Evolutionary conservation across 2,888 invertebrate species (phyloP).

Genomic region (Epinotia brunnichana): DNA sequence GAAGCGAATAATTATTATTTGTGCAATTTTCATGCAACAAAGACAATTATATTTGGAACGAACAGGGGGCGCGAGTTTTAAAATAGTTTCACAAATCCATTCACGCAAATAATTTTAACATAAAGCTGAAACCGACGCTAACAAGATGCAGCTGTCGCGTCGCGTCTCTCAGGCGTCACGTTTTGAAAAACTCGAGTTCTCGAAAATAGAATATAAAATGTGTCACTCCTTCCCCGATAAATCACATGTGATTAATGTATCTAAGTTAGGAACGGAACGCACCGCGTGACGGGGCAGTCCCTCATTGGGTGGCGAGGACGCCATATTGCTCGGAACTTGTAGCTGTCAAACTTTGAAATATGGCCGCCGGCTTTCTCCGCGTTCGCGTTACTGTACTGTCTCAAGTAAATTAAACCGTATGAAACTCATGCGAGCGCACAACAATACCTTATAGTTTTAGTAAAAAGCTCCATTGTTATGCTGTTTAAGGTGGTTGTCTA

Average conservation of each 20-base stretch:
- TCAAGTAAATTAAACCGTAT: slow-evolving; percentile 67
- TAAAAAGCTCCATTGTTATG: slow-evolving; percentile 40
- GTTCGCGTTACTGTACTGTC: slow-evolving; percentile 73
- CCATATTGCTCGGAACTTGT: slow-evolving; percentile 83
- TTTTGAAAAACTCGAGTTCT: slow-evolving; percentile 82
- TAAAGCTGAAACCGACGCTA: slow-evolving; percentile 75
- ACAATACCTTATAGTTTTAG: slow-evolving; percentile 46
- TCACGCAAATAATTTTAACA: slow-evolving; percentile 78
- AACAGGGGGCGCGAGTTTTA: slow-evolving; percentile 59
- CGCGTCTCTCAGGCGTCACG: slow-evolving; percentile 72
- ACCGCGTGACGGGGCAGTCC: slow-evolving; percentile 77
- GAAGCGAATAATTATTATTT: slow-evolving; percentile 71
- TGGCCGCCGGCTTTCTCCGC: slow-evolving; percentile 73
- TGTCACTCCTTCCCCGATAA: slow-evolving; percentile 82
- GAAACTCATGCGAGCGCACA: slow-evolving; percentile 61
- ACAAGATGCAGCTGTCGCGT: slow-evolving; percentile 83
- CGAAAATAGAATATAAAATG: slow-evolving; percentile 83
- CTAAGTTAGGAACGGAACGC: slow-evolving; percentile 73
- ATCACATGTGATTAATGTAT: slow-evolving; percentile 81
- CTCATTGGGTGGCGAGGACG: slow-evolving; percentile 82
- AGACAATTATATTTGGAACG: slow-evolving; percentile 62
- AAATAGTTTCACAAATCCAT: slow-evolving; percentile 64
- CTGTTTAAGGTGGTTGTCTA: slow-evolving; percentile 35
- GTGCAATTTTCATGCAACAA: slow-evolving; percentile 66
- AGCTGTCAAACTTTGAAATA: slow-evolving; percentile 83